Conservation (phyloP, 2,888 invertebrate species). For the Ornithoptera alexandrae region DNA sequence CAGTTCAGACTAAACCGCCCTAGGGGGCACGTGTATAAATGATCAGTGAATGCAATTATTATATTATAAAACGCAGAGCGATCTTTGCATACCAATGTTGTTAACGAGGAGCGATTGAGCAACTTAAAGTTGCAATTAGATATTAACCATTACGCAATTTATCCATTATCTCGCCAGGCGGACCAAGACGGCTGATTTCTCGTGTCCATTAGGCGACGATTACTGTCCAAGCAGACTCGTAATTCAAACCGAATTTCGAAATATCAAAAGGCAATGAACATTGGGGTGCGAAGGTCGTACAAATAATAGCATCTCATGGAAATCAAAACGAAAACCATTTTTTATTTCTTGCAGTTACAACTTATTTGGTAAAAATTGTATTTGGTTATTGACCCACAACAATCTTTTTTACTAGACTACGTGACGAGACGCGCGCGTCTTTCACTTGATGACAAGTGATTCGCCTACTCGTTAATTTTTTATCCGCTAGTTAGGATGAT, state of each 20-base stretch:
- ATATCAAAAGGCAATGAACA: constrained; percentile 61
- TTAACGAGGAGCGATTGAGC: constrained; percentile 18
- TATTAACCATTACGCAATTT: constrained; percentile 32
- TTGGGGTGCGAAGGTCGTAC: constrained; percentile 54
- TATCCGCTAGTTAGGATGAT: no score
- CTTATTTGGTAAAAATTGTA: background rate
- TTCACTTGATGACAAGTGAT: no score
- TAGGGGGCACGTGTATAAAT: constrained; percentile 5
- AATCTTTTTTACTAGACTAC: no score
- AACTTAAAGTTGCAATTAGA: constrained; percentile 30
- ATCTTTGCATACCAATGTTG: constrained; percentile 1
- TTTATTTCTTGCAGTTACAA: background rate
- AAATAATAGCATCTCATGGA: constrained; percentile 35
- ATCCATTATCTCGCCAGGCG: constrained; percentile 33
- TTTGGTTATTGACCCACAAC: background rate
- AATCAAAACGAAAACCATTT: constrained; percentile 9
- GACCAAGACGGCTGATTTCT: constrained; percentile 32
- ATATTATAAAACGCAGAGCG: background rate
- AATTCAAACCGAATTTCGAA: constrained; percentile 23
- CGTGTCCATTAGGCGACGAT: constrained; percentile 32
- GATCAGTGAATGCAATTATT: constrained; percentile 19
- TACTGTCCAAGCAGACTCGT: constrained; percentile 29
- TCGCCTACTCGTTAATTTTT: no score
- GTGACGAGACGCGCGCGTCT: no score
- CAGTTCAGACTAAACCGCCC: constrained; percentile 13